Evolutionary conservation across 2,888 invertebrate species (phyloP).

Genomic region (Tetragnatha montana): DNA sequence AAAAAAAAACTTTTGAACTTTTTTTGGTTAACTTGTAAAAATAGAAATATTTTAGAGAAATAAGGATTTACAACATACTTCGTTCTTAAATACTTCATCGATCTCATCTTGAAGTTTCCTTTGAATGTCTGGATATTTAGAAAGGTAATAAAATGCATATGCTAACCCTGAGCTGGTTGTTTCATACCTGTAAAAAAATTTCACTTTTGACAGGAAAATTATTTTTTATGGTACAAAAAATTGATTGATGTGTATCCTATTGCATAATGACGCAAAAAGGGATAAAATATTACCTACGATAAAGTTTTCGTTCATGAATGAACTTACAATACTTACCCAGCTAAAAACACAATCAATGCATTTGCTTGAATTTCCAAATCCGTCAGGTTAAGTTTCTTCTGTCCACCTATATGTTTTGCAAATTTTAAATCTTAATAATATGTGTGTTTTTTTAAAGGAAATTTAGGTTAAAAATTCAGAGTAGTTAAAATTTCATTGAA

Average conservation of each 20-base stretch:
- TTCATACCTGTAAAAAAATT: conserved; percentile 76
- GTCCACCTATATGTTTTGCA: no score
- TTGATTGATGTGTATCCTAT: no score
- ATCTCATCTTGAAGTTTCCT: conserved; percentile 71
- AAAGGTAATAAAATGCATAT: conserved; percentile 77
- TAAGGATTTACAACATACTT: conserved; percentile 23
- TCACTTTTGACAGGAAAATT: not conserved
- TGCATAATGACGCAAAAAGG: no score
- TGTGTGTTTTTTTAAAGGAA: no score
- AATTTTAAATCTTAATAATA: not conserved
- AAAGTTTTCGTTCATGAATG: not conserved
- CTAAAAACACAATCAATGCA: conserved; percentile 75
- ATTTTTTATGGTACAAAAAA: no score
- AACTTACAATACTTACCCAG: conserved; percentile 73
- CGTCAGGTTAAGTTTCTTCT: not conserved
- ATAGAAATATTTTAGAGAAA: not conserved
- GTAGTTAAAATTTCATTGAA: no score
- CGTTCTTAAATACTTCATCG: conserved; percentile 18
- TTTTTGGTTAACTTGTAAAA: not conserved
- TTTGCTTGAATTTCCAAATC: conserved; percentile 51
- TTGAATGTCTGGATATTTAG: conserved; percentile 77
- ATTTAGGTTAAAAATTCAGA: no score
- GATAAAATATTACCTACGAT: not conserved
- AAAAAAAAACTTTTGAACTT: not conserved
- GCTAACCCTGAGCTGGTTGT: conserved; percentile 78